phyloP scores from a whole-genome alignment of 2,888 invertebrate species.

The Machimus atricapillus region DNA sequence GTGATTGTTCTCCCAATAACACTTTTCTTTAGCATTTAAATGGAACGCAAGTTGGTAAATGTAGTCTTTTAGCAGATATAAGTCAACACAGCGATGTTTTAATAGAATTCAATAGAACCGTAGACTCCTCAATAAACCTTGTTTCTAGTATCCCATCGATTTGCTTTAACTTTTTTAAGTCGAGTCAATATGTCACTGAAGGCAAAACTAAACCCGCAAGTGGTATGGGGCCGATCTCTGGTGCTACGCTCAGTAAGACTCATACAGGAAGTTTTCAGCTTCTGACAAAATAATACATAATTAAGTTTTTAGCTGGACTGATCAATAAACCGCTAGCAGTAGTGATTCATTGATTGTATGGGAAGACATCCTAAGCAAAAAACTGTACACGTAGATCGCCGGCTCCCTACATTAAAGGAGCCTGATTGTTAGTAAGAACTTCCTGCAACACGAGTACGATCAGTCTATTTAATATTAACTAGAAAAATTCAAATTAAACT shows the following conservation, averaged over 20 bases:
- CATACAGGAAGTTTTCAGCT: conserved; percentile 46
- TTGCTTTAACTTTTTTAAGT: neutral
- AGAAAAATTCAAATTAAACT: conserved; percentile 1
- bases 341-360: conserved; percentile 10
- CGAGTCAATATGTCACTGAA: conserved; percentile 12
- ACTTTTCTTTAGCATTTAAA: neutral
- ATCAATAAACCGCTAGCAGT: conserved; percentile 24
- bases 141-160: neutral
- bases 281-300: conserved; percentile 47
- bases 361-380: conserved; percentile 15
- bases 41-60: neutral
- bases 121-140: neutral
- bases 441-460: neutral
- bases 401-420: neutral
- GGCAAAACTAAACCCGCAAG: conserved; percentile 14
- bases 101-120: neutral
- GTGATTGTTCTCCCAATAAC: neutral
- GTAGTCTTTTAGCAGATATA: neutral
- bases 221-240: conserved; percentile 26
- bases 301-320: conserved; percentile 36
- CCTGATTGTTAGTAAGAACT: neutral
- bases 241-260: conserved; percentile 34
- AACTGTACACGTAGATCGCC: neutral
- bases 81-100: neutral
- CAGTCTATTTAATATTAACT: neutral